Percentiles rank a stretch among this genome's conserved stretches.
phyloP scores from a whole-genome alignment of 2,113 vertebrate species.

The Isichthys henryi region DNA sequence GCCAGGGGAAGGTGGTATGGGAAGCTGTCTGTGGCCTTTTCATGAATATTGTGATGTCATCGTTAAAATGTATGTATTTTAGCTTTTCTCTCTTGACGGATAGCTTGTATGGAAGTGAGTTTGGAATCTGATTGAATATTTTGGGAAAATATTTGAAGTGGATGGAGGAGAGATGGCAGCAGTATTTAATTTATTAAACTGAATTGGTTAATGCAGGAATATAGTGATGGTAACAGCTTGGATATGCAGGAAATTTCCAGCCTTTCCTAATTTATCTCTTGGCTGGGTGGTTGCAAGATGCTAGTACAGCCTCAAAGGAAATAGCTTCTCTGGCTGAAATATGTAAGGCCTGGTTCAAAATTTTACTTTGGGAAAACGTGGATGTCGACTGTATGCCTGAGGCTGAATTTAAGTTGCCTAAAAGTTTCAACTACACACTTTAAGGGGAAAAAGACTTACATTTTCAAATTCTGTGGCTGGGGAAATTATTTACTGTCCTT shows the following conservation, averaged over 20 bases:
- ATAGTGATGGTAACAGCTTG: neutral
- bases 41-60: constrained; percentile 1
- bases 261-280: neutral
- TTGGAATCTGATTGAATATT: neutral
- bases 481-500: neutral
- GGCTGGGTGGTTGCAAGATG: neutral
- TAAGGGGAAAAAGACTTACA: neutral
- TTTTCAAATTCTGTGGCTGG: neutral
- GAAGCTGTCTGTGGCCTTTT: constrained; percentile 13
- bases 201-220: neutral
- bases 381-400: constrained; percentile 3
- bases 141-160: neutral
- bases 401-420: neutral
- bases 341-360: neutral
- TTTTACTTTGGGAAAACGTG: neutral
- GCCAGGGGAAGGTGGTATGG: neutral
- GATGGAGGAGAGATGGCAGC: neutral
- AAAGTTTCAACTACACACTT: neutral
- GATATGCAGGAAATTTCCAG: neutral
- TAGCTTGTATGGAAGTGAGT: constrained; percentile 12
- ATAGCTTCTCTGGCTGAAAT: neutral
- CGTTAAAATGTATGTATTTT: constrained; percentile 20
- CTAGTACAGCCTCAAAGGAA: neutral
- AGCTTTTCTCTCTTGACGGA: constrained; percentile 16
- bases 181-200: neutral